Conservation (phyloP, 2,888 invertebrate genomes). For the Hanleya hanleyi region DNA sequence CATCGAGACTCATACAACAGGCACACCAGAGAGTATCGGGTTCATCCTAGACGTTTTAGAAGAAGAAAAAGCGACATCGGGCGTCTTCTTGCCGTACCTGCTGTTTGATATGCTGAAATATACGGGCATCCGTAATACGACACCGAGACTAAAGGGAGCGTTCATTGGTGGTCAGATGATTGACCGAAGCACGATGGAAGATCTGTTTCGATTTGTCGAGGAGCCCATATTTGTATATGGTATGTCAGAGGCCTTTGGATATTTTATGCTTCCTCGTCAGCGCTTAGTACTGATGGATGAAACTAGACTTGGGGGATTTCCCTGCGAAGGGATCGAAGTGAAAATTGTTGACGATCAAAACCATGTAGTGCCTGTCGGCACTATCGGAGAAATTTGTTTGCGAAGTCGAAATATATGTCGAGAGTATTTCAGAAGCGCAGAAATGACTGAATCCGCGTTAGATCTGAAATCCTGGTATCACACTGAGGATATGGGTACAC, state of each 20-base stretch:
- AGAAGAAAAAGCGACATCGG: neutral
- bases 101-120: neutral
- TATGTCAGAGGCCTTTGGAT: neutral
- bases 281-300: neutral
- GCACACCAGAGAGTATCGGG: neutral
- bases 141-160: neutral
- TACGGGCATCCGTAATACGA: neutral
- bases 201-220: neutral
- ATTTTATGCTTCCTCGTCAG: too few relatives aligned
- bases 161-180: neutral
- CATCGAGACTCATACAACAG: neutral
- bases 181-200: neutral
- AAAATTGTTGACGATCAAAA: slow-evolving; percentile 10
- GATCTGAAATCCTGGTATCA: slow-evolving; percentile 9
- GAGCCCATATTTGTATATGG: neutral
- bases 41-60: neutral
- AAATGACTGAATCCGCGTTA: neutral
- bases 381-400: slow-evolving; percentile 13
- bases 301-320: neutral
- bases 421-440: neutral
- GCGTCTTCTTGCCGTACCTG: neutral
- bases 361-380: neutral
- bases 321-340: neutral
- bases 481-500: slow-evolving; percentile 7
- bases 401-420: neutral